Conservation (phyloP, 64 coral and sea anemone genomes). For the Dendrophyllia cribrosa region DNA sequence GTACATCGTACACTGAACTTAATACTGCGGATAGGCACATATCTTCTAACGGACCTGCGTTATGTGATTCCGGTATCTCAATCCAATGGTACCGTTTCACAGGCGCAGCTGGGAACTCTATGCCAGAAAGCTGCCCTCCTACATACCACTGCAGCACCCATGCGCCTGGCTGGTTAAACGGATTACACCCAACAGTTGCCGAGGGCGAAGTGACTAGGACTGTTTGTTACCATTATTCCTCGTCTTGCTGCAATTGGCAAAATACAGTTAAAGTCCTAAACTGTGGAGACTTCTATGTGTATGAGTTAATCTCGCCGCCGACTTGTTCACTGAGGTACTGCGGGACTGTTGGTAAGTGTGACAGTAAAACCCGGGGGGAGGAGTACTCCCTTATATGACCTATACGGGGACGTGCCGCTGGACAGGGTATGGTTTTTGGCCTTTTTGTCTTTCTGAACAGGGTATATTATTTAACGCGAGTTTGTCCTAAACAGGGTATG, state of each 20-base stretch:
- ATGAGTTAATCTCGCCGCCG: not conserved
- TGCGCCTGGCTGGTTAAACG: not conserved
- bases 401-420: too few relatives aligned
- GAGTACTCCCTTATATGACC: too few relatives aligned
- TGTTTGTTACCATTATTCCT: not conserved
- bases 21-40: too few relatives aligned
- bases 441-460: too few relatives aligned
- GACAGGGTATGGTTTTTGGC: too few relatives aligned
- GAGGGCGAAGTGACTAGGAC: not conserved
- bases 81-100: conserved; percentile 14
- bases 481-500: too few relatives aligned
- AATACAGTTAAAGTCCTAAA: not conserved
- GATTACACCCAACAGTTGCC: not conserved
- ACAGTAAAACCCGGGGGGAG: too few relatives aligned
- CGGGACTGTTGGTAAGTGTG: not conserved
- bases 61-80: not conserved
- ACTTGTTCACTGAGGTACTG: conserved; percentile 15
- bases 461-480: too few relatives aligned
- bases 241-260: not conserved
- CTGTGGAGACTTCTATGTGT: conserved; percentile 5
- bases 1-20: too few relatives aligned
- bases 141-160: not conserved
- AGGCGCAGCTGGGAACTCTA: not conserved
- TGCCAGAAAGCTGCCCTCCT: not conserved
- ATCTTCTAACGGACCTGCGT: too few relatives aligned